Percentiles rank a stretch among this genome's conserved stretches.
Evolutionary conservation across 2,888 invertebrate genomes (phyloP).

Genomic region (Oligia strigilis): DNA sequence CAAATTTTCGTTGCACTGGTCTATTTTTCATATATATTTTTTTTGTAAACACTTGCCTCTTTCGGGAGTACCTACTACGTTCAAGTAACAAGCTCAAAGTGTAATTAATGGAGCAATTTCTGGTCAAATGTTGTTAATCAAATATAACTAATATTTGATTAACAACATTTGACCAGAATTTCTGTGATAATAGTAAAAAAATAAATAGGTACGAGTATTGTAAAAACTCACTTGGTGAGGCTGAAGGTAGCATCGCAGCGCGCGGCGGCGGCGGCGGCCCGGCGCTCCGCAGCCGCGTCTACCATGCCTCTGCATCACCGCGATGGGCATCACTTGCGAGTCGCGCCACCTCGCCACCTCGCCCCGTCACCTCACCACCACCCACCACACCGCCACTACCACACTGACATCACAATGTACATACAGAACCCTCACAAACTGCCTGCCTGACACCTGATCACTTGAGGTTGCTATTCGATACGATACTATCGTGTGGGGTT

Average conservation of each 20-base stretch:
- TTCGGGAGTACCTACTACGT: neutral
- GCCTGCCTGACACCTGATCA: constrained; percentile 76
- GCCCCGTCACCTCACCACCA: constrained; percentile 76
- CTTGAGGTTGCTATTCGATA: constrained; percentile 72
- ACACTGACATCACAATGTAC: constrained; percentile 78
- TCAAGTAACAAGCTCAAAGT: neutral
- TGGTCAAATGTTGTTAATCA: neutral
- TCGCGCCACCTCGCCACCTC: constrained; percentile 74
- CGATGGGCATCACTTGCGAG: constrained; percentile 87
- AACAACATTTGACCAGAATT: no score
- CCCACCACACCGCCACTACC: constrained; percentile 79
- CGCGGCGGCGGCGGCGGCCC: constrained; percentile 86
- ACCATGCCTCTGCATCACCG: constrained; percentile 90
- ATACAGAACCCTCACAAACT: constrained; percentile 76
- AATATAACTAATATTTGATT: no score
- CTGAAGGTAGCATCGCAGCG: constrained; percentile 83
- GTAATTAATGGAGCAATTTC: neutral
- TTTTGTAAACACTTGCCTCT: neutral
- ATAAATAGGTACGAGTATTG: neutral
- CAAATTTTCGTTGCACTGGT: neutral
- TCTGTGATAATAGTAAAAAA: neutral
- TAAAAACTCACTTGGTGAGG: constrained; percentile 85
- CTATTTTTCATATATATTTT: neutral
- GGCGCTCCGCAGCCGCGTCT: constrained; percentile 90
- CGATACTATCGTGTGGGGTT: constrained; percentile 65